Conservation (phyloP, 2,797 vertebrate genomes). For the Argya squamiceps region DNA sequence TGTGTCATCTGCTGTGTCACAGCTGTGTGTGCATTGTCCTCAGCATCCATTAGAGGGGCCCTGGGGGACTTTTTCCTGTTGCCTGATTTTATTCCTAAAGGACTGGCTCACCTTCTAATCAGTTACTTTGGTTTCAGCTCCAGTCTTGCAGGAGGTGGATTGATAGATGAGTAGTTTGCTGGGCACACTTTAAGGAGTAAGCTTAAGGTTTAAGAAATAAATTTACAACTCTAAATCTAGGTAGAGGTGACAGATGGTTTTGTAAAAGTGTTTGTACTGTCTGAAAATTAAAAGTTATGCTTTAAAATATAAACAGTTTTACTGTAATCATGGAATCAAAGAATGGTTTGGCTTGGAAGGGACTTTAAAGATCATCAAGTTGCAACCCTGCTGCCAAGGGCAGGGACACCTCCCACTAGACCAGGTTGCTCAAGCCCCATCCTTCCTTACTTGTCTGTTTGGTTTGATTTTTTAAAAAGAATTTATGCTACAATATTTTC, state of each 20-base stretch:
- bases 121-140: neutral
- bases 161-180: neutral
- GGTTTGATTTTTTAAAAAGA: neutral
- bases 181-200: neutral
- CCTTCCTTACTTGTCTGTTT: neutral
- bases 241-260: neutral
- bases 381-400: neutral
- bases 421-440: neutral
- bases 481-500: neutral
- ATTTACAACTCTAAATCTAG: neutral
- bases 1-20: neutral
- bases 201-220: neutral
- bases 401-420: neutral
- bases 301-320: neutral
- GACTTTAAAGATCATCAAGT: neutral
- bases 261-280: neutral
- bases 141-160: neutral
- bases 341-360: neutral
- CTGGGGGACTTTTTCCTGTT: neutral
- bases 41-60: neutral
- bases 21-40: neutral
- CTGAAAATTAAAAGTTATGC: neutral
- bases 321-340: neutral
- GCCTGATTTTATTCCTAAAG: neutral
- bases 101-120: neutral